phyloP scores from a whole-genome alignment of 2,797 vertebrate genomes.

The Ptychobarbus kaznakovi region DNA sequence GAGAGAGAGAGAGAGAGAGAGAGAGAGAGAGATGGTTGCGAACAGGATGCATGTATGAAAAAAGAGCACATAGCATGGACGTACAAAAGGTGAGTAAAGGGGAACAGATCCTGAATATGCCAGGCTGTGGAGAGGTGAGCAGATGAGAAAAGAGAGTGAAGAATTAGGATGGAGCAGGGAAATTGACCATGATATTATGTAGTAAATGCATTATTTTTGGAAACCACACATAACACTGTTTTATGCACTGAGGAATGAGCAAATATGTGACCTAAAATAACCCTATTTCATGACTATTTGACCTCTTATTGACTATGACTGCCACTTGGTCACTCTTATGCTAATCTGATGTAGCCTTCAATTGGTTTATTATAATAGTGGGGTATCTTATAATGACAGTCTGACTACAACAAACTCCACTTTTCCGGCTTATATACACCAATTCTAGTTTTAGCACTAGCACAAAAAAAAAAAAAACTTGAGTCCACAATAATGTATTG shows the following conservation, averaged over 20 bases:
- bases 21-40: slow-evolving; percentile 13
- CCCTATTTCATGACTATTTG: slow-evolving; percentile 60
- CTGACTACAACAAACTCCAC: background rate
- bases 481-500: background rate
- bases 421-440: background rate
- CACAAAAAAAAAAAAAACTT: too few species aligned
- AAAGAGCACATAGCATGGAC: background rate
- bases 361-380: slow-evolving; percentile 8
- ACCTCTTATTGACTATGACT: slow-evolving; percentile 52
- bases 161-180: slow-evolving; percentile 37
- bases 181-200: slow-evolving; percentile 77
- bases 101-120: slow-evolving; percentile 3
- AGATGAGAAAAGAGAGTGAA: slow-evolving; percentile 45
- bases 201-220: slow-evolving; percentile 80
- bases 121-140: slow-evolving; percentile 44
- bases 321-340: slow-evolving; percentile 55
- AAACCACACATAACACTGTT: slow-evolving; percentile 63
- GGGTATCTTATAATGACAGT: background rate
- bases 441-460: background rate
- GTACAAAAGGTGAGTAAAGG: slow-evolving; percentile 9
- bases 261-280: slow-evolving; percentile 59
- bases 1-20: slow-evolving; percentile 47
- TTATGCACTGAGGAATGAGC: slow-evolving; percentile 60
- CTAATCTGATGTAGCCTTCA: slow-evolving; percentile 39
- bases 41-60: slow-evolving; percentile 30